phyloP scores from a whole-genome alignment of 2,797 vertebrate genomes.

The Sebastes minor region DNA sequence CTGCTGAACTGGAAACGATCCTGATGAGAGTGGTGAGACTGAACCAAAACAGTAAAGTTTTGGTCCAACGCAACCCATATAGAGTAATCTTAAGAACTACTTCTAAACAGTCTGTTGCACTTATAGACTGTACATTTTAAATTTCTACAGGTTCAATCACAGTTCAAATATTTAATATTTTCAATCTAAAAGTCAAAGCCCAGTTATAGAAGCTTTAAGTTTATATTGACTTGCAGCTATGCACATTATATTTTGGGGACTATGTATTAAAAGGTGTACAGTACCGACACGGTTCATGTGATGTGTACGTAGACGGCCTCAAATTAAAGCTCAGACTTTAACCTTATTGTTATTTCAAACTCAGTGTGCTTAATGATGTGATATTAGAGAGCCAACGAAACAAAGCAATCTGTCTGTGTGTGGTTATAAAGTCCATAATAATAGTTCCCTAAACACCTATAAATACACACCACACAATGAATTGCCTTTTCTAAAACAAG shows the following conservation, averaged over 20 bases:
- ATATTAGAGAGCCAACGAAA: not conserved
- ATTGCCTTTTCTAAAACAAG: no score
- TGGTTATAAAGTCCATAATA: not conserved
- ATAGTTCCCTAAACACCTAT: not conserved
- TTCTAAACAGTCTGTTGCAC: not conserved
- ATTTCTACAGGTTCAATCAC: not conserved
- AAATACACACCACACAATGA: not conserved
- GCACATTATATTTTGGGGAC: not conserved
- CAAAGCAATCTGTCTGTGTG: not conserved
- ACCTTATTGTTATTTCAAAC: not conserved
- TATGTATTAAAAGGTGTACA: not conserved
- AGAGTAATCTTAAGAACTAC: not conserved
- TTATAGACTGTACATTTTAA: not conserved
- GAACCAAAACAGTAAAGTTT: not conserved
- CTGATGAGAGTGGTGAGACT: not conserved
- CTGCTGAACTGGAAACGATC: not conserved
- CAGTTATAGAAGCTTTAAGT: not conserved
- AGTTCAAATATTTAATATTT: not conserved
- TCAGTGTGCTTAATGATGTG: not conserved
- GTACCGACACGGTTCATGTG: not conserved
- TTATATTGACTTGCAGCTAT: not conserved
- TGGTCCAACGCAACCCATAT: not conserved
- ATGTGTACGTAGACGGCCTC: not conserved
- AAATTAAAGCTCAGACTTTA: not conserved
- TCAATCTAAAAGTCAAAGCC: accelerated